A percentile compares a stretch with the other conserved stretches of the same genome.
phyloP scores from a whole-genome alignment of 1,140 invertebrate species.

The Potamilus streckersoni region DNA sequence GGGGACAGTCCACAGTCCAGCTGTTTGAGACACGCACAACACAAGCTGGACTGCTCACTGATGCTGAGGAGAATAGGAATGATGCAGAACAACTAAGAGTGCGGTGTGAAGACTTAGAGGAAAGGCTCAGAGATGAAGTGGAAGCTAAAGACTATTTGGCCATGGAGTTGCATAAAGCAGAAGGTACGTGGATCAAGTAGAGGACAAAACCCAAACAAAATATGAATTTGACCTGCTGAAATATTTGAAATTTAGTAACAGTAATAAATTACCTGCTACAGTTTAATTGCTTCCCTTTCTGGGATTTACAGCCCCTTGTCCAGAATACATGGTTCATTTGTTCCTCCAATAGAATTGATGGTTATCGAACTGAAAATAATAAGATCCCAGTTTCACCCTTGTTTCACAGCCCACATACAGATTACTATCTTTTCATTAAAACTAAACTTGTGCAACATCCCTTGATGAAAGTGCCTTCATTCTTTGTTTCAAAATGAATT shows the following conservation, averaged over 20 bases:
- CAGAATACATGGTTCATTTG: no score
- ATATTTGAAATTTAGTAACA: neutral
- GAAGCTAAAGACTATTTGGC: slow-evolving; percentile 60
- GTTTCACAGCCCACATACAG: no score
- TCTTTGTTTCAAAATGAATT: no score
- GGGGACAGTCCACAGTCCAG: slow-evolving; percentile 57
- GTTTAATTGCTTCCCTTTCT: no score
- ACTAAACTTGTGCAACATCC: no score
- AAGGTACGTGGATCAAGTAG: slow-evolving; percentile 45
- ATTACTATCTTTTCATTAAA: no score
- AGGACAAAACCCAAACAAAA: neutral
- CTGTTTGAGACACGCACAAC: slow-evolving; percentile 54
- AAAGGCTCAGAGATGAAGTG: slow-evolving; percentile 54
- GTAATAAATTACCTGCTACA: neutral
- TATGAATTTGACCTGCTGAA: neutral
- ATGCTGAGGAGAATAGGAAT: slow-evolving; percentile 33
- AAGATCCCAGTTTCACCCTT: no score
- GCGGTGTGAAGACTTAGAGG: slow-evolving; percentile 52
- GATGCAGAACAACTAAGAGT: slow-evolving; percentile 40
- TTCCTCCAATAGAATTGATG: no score
- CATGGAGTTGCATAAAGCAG: slow-evolving; percentile 63
- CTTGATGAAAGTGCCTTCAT: no score
- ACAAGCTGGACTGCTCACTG: slow-evolving; percentile 52
- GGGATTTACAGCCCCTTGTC: no score
- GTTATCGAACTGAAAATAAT: no score